Percentiles rank a stretch among this genome's conserved stretches.
These are phyloP conservation scores for Chloropsis hardwickii DNA, from an alignment of 2,113 vertebrate genomes.

Conservation along the genomic window DNA sequence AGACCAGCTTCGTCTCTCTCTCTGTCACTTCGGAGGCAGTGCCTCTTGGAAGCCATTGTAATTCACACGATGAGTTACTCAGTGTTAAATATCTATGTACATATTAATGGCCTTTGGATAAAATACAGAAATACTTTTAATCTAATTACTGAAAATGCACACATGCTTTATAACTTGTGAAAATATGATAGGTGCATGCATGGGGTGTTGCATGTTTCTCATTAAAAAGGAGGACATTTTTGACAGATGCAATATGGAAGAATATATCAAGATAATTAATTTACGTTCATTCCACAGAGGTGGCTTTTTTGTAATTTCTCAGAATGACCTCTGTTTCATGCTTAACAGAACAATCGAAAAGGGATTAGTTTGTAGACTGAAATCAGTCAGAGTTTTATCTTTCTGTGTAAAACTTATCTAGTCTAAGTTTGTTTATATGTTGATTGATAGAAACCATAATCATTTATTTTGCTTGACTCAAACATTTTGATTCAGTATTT, in stretches of 20 bases:
- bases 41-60: not conserved
- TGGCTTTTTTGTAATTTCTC: conserved; percentile 1
- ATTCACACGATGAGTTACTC: not conserved
- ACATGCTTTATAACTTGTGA: not conserved
- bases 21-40: not conserved
- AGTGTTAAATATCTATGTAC: not conserved
- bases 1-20: not conserved
- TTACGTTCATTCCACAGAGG: not conserved
- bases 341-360: conserved; percentile 48
- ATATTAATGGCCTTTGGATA: not conserved
- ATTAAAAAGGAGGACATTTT: conserved; percentile 25
- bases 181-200: not conserved
- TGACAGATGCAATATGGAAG: not conserved
- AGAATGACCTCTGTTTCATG: conserved; percentile 57
- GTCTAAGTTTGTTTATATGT: not conserved
- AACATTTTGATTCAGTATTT: conserved; percentile 28
- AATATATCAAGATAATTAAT: conserved; percentile 63
- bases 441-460: conserved; percentile 31
- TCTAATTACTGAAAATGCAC: not conserved
- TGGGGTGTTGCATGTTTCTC: not conserved
- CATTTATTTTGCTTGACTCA: conserved; percentile 41
- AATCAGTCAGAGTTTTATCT: conserved; percentile 6
- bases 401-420: conserved; percentile 21
- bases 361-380: conserved; percentile 35
- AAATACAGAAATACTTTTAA: conserved; percentile 16